Percentiles rank a stretch among this genome's conserved stretches.
phyloP scores from a whole-genome alignment of 2,888 invertebrate genomes.

The Resseliella maxima region DNA sequence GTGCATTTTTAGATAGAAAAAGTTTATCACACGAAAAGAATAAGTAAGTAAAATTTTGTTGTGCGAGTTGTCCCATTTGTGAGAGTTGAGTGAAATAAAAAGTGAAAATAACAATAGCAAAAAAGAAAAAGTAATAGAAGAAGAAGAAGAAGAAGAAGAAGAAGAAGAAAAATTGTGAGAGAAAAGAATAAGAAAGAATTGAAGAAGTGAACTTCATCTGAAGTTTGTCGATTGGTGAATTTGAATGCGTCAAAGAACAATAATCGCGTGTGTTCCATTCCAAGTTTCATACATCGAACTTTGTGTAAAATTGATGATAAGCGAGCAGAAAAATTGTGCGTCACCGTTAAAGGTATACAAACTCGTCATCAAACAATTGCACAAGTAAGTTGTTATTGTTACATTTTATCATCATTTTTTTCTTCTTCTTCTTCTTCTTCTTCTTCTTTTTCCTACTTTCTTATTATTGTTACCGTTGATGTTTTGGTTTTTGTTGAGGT shows the following conservation, averaged over 20 bases:
- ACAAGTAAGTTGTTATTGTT: conserved; percentile 38
- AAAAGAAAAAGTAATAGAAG: neutral
- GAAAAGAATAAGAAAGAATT: neutral
- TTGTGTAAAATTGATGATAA: neutral
- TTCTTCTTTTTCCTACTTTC: too few species aligned
- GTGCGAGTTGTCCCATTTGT: conserved; percentile 24
- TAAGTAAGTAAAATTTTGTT: neutral
- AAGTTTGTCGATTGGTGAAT: conserved; percentile 34
- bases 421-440: too few species aligned
- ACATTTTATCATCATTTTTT: neutral
- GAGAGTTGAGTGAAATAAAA: conserved; percentile 12
- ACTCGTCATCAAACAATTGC: conserved; percentile 24
- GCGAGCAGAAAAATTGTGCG: neutral
- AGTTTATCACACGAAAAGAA: conserved; percentile 1
- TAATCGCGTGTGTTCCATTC: neutral
- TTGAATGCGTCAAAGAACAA: neutral
- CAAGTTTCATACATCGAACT: neutral
- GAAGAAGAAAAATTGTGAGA: neutral
- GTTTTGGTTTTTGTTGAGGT: neutral
- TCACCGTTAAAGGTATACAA: neutral
- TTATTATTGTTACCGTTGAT: too few species aligned
- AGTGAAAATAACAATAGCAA: neutral
- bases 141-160: neutral
- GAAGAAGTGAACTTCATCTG: conserved; percentile 30
- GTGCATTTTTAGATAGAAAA: neutral